Percentiles rank a stretch among this genome's conserved stretches.
Conservation (phyloP, 2,797 vertebrate genomes). For the Pachyuromys duprasi region DNA sequence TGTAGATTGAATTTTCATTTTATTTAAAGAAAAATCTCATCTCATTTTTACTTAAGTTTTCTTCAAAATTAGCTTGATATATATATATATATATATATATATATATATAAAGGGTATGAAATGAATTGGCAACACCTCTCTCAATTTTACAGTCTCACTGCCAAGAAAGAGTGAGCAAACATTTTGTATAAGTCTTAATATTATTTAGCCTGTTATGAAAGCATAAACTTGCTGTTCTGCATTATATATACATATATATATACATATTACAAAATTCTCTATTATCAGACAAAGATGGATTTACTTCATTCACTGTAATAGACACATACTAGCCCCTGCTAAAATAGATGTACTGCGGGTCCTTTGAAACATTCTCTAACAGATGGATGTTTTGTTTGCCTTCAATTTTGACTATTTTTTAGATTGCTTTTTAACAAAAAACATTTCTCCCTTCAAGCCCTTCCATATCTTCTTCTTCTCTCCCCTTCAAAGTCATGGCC, state of each 20-base stretch:
- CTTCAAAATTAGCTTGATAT: slow-evolving; percentile 3
- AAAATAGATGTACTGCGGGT: not conserved
- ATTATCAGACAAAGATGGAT: not conserved
- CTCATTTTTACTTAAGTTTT: not conserved
- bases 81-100: not conserved
- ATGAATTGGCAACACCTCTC: not conserved
- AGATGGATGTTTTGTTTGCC: not conserved
- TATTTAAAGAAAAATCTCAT: not conserved
- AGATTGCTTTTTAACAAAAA: not conserved
- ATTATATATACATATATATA: not conserved
- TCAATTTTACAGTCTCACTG: not conserved
- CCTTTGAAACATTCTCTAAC: slow-evolving; percentile 4
- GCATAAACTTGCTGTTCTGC: no score
- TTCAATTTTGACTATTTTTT: not conserved
- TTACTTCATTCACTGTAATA: not conserved
- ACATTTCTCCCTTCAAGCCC: not conserved
- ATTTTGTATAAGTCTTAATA: not conserved
- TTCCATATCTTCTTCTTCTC: not conserved
- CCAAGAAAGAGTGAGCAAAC: not conserved
- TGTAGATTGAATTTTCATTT: not conserved
- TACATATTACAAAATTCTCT: not conserved
- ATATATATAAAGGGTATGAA: not conserved
- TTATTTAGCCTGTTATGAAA: not conserved
- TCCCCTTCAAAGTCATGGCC: not conserved
- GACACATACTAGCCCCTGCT: not conserved